Evolutionary conservation across 2,888 invertebrate species (phyloP).

Genomic region (Lacanobia wlatinum): DNA sequence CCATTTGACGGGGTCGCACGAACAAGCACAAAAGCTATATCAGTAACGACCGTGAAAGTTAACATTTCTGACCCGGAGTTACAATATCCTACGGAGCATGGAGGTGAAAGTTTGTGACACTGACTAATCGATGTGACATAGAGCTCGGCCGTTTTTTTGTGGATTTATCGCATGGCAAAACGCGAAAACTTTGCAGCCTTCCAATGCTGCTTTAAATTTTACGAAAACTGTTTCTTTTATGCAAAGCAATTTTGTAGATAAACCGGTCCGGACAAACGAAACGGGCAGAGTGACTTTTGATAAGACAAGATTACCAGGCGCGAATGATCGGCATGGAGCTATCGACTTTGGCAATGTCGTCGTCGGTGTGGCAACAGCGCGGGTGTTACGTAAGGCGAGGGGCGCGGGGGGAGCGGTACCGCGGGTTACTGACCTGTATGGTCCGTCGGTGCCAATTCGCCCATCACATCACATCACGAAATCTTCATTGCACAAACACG

Average conservation of each 20-base stretch:
- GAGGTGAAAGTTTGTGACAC: conserved; percentile 87
- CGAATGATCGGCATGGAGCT: conserved; percentile 78
- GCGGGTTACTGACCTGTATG: conserved; percentile 87
- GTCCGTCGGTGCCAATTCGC: conserved; percentile 89
- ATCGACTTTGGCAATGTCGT: conserved; percentile 85
- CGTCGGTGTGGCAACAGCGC: conserved; percentile 85
- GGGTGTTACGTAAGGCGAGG: conserved; percentile 81
- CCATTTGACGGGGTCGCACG: conserved; percentile 73
- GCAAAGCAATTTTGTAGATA: conserved; percentile 50
- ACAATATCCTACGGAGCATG: conserved; percentile 79
- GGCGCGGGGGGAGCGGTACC: conserved; percentile 73
- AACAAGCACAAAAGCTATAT: conserved; percentile 74
- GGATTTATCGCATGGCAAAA: conserved; percentile 65
- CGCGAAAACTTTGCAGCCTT: conserved; percentile 55
- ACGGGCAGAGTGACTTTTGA: conserved; percentile 63
- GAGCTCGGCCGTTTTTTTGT: conserved; percentile 72
- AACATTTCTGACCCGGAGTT: conserved; percentile 76
- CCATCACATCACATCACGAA: conserved; percentile 87
- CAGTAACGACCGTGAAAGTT: conserved; percentile 82
- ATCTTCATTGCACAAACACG: conserved; percentile 84
- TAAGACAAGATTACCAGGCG: conserved; percentile 77
- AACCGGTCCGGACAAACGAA: conserved; percentile 46
- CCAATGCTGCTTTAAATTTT: conserved; percentile 30
- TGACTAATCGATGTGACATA: conserved; percentile 82
- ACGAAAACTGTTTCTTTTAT: conserved; percentile 47